phyloP scores from a whole-genome alignment of 2,888 invertebrate genomes.

The Ophonus ardosiacus region DNA sequence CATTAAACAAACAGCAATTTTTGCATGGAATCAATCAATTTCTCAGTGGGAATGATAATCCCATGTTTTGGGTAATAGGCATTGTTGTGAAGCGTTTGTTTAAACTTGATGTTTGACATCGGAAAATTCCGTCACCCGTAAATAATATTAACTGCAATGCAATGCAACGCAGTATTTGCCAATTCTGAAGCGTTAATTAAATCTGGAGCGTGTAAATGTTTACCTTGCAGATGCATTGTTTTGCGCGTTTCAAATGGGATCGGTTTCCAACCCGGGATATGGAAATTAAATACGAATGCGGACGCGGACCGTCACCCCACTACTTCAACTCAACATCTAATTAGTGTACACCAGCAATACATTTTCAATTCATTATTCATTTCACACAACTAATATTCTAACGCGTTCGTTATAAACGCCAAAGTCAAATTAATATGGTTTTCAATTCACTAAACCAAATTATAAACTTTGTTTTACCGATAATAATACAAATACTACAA shows the following conservation, averaged over 20 bases:
- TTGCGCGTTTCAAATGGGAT: not conserved
- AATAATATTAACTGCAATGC: conserved; percentile 47
- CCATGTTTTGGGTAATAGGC: conserved; percentile 5
- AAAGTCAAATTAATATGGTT: no score
- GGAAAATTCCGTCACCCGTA: conserved; percentile 53
- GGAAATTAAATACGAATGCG: not conserved
- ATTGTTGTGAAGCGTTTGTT: conserved; percentile 35
- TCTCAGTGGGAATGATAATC: conserved; percentile 6
- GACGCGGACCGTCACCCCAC: not conserved
- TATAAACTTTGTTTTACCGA: no score
- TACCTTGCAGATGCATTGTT: conserved; percentile 45
- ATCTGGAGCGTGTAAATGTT: conserved; percentile 48
- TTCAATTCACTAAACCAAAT: no score
- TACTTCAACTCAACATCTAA: not conserved
- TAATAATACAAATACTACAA: no score
- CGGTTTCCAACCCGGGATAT: not conserved
- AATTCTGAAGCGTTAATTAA: conserved; percentile 54
- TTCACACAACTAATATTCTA: not conserved
- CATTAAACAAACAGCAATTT: conserved; percentile 14
- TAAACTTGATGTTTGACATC: conserved; percentile 49
- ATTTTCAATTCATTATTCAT: not conserved
- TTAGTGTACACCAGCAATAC: not conserved
- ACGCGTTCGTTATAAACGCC: no score
- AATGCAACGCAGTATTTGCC: conserved; percentile 43
- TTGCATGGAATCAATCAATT: conserved; percentile 18